Conservation (phyloP, 2,113 vertebrate genomes). For the Bungarus multicinctus region DNA sequence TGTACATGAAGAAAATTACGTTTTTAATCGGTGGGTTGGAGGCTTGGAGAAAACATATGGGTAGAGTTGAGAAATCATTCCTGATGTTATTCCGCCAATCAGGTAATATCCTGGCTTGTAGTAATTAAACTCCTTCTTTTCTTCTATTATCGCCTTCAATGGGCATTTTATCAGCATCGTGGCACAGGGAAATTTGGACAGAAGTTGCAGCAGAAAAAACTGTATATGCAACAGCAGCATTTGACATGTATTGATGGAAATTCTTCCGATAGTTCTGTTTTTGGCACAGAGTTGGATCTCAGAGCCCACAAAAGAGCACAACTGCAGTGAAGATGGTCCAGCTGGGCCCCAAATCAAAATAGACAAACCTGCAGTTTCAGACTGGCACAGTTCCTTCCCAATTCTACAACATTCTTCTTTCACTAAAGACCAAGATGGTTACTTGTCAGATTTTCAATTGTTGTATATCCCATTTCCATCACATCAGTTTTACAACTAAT, state of each 20-base stretch:
- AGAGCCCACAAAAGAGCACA: neutral
- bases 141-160: neutral
- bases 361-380: neutral
- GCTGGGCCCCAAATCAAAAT: neutral
- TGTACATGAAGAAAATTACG: neutral
- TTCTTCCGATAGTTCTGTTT: neutral
- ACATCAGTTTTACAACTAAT: neutral
- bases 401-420: neutral
- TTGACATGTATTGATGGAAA: neutral
- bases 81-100: neutral
- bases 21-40: neutral
- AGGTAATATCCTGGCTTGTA: neutral
- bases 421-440: neutral
- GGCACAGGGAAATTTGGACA: neutral
- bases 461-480: neutral
- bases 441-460: neutral
- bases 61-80: neutral
- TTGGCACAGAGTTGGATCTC: neutral
- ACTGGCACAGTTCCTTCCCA: neutral
- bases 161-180: neutral
- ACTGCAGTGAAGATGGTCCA: neutral
- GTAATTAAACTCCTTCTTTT: neutral
- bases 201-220: neutral
- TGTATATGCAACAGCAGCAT: neutral
- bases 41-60: neutral